Percentiles rank a stretch among this genome's conserved stretches.
Conservation (phyloP, 2,888 invertebrate species). For the Chymomyza procnemis region DNA sequence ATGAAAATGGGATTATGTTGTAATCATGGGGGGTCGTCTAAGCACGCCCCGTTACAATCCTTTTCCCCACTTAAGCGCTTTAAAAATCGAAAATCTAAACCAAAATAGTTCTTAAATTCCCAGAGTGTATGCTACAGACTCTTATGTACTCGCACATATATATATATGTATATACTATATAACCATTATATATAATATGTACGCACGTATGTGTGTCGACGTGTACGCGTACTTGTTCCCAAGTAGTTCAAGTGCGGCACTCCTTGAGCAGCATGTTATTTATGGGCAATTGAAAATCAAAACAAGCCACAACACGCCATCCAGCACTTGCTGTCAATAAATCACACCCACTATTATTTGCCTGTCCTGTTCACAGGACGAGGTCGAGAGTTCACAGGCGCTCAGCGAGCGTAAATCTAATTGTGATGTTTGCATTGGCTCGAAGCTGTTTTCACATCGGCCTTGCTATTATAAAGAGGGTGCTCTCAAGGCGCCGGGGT, state of each 20-base stretch:
- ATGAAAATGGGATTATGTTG: constrained; percentile 67
- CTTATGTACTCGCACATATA: too few relatives aligned
- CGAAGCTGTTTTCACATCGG: neutral
- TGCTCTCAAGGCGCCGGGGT: neutral
- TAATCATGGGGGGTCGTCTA: constrained; percentile 55
- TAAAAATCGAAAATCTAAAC: neutral
- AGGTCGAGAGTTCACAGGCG: constrained; percentile 41
- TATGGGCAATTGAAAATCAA: constrained; percentile 6
- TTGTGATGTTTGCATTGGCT: constrained; percentile 53
- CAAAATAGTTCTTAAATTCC: neutral
- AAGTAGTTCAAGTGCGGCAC: neutral
- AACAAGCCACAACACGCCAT: constrained; percentile 1
- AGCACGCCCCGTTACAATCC: neutral
- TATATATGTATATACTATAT: too few relatives aligned
- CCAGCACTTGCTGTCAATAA: neutral
- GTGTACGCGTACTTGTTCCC: neutral
- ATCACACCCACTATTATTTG: neutral
- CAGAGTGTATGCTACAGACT: too few relatives aligned
- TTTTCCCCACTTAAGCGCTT: neutral
- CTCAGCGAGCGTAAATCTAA: constrained; percentile 56
- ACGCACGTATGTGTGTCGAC: neutral
- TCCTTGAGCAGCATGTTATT: neutral
- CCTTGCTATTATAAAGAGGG: neutral
- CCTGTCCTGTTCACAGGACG: constrained; percentile 18
- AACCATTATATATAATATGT: neutral